Conservation (phyloP, 2,888 invertebrate genomes). For the Papilio gigon region DNA sequence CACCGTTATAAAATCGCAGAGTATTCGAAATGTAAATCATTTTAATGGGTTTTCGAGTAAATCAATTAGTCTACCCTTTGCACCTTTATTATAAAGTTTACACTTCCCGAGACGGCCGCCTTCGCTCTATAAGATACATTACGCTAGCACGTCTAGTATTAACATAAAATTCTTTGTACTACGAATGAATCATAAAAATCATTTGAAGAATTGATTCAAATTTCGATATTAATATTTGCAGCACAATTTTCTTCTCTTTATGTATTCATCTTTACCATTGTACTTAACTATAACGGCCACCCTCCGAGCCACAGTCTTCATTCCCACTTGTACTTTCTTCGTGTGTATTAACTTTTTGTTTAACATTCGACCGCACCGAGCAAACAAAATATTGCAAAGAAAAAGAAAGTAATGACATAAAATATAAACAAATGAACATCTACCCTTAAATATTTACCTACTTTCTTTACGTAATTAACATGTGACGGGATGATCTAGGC, state of each 20-base stretch:
- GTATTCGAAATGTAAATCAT: conserved; percentile 33
- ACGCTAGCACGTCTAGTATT: background rate
- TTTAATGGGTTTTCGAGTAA: conserved; percentile 36
- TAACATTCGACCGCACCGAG: no score
- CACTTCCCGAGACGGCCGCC: conserved; percentile 9
- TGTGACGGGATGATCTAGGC: no score
- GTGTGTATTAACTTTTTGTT: no score
- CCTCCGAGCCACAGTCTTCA: no score
- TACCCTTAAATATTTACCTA: no score
- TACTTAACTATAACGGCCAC: no score
- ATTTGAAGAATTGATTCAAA: background rate
- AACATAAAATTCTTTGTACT: background rate
- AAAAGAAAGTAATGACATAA: no score
- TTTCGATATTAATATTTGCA: background rate
- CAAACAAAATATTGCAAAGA: no score
- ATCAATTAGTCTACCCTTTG: conserved; percentile 32
- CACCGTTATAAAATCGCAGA: conserved; percentile 27
- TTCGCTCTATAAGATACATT: background rate
- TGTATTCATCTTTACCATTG: no score
- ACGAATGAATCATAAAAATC: background rate
- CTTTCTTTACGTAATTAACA: no score
- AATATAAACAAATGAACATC: no score
- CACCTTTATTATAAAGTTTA: conserved; percentile 36
- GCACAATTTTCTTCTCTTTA: background rate
- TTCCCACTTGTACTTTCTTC: no score